Evolutionary conservation across 2,888 invertebrate genomes (phyloP), one percentile per base, ranked within the genome.

Genomic region (Steromphala cineraria): DNA sequence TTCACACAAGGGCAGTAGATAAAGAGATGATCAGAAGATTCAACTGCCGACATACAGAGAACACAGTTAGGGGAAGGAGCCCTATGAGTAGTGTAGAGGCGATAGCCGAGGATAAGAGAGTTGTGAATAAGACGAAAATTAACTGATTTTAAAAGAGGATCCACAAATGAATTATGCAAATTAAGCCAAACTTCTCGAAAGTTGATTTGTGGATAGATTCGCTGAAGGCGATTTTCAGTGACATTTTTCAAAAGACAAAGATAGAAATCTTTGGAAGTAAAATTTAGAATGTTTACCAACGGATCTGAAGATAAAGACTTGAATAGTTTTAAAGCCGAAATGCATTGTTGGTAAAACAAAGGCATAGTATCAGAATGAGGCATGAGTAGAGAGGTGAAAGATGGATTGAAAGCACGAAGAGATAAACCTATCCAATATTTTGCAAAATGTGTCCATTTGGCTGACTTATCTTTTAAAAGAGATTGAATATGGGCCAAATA

Each of bases 331-430:
- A 71, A 75, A n/a, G 62, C 67, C 3, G 8, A 17, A 24, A 79
- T 40, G 79, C 78, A 81, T 36, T 67, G 15, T 75, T 53, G 24
- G 53, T 83, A 83, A 40, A 81, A 83, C 1, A 62, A 19, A 28
- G 83, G 81, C 36, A 79, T 67, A 53, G 21, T 15, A 15, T 80
- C 81, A 53, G 81, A 82, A 67, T 83, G 81, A 17, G 83, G 83
- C 15, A 53, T 78, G 31, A 67, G 62, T 75, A 81, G 81, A 40
- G 62, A 62, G 19, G 67, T 31, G 52, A 81, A 71, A n/a, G 21
- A 28, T 24, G 74, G 67, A 46, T 78, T 78, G 13, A 62, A 28
- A 13, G 46, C 21, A 36, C 81, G 71, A 21, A 83, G 67, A 46
- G 75, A 67, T 17, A 79, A 10, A n/a, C 81, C 81, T 24, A 81